Conservation (phyloP, 2,797 vertebrate species). For the Pygocentrus nattereri region DNA sequence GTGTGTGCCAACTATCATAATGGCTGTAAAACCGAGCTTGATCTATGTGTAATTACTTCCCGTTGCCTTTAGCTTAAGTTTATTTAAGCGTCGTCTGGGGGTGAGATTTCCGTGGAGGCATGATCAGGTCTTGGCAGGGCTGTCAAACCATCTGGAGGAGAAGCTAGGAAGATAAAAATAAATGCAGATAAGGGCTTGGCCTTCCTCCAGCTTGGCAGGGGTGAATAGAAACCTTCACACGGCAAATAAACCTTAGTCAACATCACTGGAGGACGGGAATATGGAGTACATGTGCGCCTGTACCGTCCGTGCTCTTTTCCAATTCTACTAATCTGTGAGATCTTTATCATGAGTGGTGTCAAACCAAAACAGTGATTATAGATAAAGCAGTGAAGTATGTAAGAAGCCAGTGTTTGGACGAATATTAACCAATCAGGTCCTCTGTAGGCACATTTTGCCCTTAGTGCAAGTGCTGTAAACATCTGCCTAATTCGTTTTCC, state of each 20-base stretch:
- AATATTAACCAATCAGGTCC: neutral
- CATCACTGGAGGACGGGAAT: constrained; percentile 29
- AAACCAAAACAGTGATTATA: neutral
- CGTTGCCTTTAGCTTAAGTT: constrained; percentile 52
- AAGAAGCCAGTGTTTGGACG: neutral
- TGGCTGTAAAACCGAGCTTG: constrained; percentile 28
- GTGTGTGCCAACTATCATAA: constrained; percentile 35
- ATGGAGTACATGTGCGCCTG: constrained; percentile 4
- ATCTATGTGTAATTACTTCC: constrained; percentile 49
- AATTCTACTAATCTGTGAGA: neutral
- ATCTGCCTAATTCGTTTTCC: no score
- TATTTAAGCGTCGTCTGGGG: constrained; percentile 46
- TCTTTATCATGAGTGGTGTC: neutral
- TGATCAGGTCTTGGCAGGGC: constrained; percentile 47
- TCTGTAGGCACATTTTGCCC: neutral
- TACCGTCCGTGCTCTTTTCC: neutral
- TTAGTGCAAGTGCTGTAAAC: neutral
- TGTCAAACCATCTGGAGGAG: constrained; percentile 55
- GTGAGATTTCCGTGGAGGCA: constrained; percentile 43
- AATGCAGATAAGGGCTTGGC: constrained; percentile 52
- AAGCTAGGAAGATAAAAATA: constrained; percentile 53
- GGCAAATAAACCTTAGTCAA: constrained; percentile 49
- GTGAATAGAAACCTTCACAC: constrained; percentile 32
- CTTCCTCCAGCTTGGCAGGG: constrained; percentile 51
- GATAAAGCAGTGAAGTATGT: neutral